Conservation (phyloP, 2,797 vertebrate species). For the Siniperca obscura region DNA sequence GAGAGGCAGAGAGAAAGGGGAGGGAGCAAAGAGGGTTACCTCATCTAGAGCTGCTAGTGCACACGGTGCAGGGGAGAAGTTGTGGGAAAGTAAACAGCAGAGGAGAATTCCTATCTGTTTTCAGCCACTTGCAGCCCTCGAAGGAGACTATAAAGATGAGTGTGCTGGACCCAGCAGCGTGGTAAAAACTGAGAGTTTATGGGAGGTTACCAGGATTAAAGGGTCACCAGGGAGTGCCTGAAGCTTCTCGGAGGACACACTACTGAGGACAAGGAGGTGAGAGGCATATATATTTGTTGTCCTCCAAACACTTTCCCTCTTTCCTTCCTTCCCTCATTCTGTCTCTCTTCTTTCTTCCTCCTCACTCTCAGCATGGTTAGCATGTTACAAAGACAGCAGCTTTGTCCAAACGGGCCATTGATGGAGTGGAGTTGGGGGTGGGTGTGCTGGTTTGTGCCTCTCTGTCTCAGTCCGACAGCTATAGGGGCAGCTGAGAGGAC, state of each 20-base stretch:
- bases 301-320: constrained; percentile 35
- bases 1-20: constrained; percentile 52
- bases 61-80: constrained; percentile 77
- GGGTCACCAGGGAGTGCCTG: constrained; percentile 73
- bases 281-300: constrained; percentile 61
- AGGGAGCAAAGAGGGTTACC: constrained; percentile 71
- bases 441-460: constrained; percentile 50
- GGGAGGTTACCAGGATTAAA: constrained; percentile 78
- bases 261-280: constrained; percentile 80
- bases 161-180: constrained; percentile 61
- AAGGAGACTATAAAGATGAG: constrained; percentile 69
- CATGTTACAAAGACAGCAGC: constrained; percentile 78
- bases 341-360: constrained; percentile 39
- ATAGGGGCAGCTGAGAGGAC: constrained; percentile 49
- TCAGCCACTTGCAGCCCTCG: constrained; percentile 63
- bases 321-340: constrained; percentile 29
- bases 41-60: constrained; percentile 72
- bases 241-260: constrained; percentile 75
- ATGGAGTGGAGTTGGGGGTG: constrained; percentile 60
- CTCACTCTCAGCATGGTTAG: constrained; percentile 62
- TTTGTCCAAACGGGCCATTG: constrained; percentile 70
- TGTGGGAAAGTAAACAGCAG: constrained; percentile 86
- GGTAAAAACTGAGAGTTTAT: constrained; percentile 70
- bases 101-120: constrained; percentile 67
- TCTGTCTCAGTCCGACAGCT: constrained; percentile 51